Percentiles rank a stretch among this genome's conserved stretches.
These are phyloP conservation scores for Schmidtea mediterranea DNA, from an alignment of 1,140 invertebrate species.

Conservation along the genomic window DNA sequence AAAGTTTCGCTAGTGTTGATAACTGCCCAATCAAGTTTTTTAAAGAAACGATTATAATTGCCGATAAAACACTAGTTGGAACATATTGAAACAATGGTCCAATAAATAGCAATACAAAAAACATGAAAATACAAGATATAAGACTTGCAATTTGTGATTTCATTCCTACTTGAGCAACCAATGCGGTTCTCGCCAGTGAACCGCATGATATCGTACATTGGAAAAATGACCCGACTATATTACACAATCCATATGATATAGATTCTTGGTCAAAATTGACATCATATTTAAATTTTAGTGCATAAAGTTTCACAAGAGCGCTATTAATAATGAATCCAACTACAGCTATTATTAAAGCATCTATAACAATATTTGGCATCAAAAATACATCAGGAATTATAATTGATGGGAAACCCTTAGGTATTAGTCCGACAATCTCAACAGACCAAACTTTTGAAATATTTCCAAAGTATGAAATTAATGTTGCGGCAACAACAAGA, in stretches of 20 bases:
- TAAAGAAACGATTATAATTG: constrained; percentile 63
- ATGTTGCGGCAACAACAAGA: constrained; percentile 23
- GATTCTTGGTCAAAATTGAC: neutral
- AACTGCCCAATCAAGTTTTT: constrained; percentile 62
- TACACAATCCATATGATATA: neutral
- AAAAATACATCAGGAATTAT: neutral
- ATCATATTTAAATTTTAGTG: neutral
- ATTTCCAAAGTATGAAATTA: constrained; percentile 23
- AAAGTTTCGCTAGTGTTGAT: constrained; percentile 41
- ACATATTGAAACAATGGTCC: constrained; percentile 25
- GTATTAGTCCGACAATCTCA: constrained; percentile 26
- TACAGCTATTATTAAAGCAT: neutral
- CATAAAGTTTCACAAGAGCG: neutral
- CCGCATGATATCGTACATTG: neutral
- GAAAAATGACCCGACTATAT: neutral
- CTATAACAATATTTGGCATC: neutral
- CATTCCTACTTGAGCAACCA: neutral
- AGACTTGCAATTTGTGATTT: constrained; percentile 26
- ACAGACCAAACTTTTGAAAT: constrained; percentile 24
- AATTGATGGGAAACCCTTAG: constrained; percentile 20
- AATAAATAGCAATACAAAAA: constrained; percentile 30
- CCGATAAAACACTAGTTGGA: constrained; percentile 41
- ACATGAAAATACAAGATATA: constrained; percentile 26
- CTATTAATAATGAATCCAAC: neutral
- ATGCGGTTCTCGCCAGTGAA: neutral